These are phyloP conservation scores for Amphipyra tragopoginis DNA, from an alignment of 2,888 invertebrate genomes.

Conservation along the genomic window DNA sequence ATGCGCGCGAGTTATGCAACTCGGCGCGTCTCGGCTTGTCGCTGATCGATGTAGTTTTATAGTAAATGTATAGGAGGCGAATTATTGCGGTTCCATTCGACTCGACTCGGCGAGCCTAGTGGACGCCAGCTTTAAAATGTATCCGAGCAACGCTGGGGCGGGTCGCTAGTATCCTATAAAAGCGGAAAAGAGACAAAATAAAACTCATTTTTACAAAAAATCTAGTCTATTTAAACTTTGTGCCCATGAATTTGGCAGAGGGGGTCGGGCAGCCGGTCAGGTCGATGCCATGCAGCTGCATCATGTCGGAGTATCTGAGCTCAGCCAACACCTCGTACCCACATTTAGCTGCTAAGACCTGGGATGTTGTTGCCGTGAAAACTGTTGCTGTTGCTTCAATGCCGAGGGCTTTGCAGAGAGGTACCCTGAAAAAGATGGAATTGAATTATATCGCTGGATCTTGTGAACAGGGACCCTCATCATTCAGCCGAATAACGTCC, in stretches of 20 bases:
- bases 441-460: too few relatives aligned
- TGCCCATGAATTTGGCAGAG: slow-evolving; percentile 75
- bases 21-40: too few relatives aligned
- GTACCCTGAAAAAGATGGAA: slow-evolving; percentile 65
- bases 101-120: too few relatives aligned
- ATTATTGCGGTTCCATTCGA: too few relatives aligned
- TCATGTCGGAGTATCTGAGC: slow-evolving; percentile 72
- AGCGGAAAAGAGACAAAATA: not conserved
- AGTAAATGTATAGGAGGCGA: too few relatives aligned
- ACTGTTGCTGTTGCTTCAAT: slow-evolving; percentile 74
- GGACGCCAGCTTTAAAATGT: too few relatives aligned
- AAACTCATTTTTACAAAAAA: not conserved
- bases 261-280: slow-evolving; percentile 62
- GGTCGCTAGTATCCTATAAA: too few relatives aligned
- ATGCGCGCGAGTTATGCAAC: too few relatives aligned
- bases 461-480: too few relatives aligned
- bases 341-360: slow-evolving; percentile 76
- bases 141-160: too few relatives aligned
- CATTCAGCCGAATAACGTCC: too few relatives aligned
- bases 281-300: slow-evolving; percentile 69
- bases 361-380: slow-evolving; percentile 78
- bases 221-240: slow-evolving; percentile 53
- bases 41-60: too few relatives aligned
- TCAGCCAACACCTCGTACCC: slow-evolving; percentile 72
- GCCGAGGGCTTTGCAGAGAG: slow-evolving; percentile 71